Base-by-base conservation (phyloP, 2,797 vertebrate genomes). In the Kryptolebias ocellatus region DNA sequence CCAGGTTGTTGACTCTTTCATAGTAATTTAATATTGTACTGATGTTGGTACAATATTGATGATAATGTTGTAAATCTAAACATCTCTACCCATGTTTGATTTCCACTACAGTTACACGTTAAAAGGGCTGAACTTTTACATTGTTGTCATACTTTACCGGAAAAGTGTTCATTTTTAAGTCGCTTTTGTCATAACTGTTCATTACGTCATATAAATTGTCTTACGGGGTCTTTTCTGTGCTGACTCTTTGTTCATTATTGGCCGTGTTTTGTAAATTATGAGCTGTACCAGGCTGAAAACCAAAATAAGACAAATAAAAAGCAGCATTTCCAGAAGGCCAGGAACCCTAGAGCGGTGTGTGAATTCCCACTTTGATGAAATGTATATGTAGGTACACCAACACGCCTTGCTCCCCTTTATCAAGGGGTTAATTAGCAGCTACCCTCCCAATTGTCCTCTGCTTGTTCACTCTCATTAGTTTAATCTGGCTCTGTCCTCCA, bases 391-490 rank as follows among this genome's bases (percentile, higher is more conserved):
- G 57, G 74, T 64, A 89, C 81, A 76, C 81, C 88, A 83, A 80
- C 75, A 52, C 54, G 67, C 79, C 78, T 44, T n/a, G 52, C 75
- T 83, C 74, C 74, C 79, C 71, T 60, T 88, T 84, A 87, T 81
- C 84, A 81, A 83, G 78, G 84, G 78, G 89, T 91, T 91, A 90
- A 90, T 90, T 91, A 87, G 86, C 82, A 74, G 81, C 85, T 90
- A 82, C 79, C 72, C 82, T 90, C 86, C 84, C 87, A 78, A 81
- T 87, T 89, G 90, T 92, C 92, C 92, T 93, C 89, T 90, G 88
- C 88, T 89, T 91, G 88, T 92, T 88, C 87, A 82, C 84, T 93
- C 88, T 92, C 85, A 92, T 93, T 92, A 92, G 89, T 85, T 79
- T 93, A 93, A 94, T 93, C 92, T 92, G 82, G 59, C 81, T 90